phyloP scores from a whole-genome alignment of 2,888 invertebrate species.

The Drosophila mettleri region DNA sequence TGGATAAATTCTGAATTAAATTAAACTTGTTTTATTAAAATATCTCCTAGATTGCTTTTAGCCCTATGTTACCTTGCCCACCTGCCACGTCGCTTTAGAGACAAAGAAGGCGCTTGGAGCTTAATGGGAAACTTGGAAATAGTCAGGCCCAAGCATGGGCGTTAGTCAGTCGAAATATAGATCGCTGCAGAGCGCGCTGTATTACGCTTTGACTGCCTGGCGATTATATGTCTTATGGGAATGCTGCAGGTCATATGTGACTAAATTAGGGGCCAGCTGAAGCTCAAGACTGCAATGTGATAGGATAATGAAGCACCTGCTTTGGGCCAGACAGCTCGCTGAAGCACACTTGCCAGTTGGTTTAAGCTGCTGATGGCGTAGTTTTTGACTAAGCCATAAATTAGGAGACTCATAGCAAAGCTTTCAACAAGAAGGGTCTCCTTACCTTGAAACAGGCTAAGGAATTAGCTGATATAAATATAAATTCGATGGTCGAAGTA shows the following conservation, averaged over 20 bases:
- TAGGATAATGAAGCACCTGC: no score
- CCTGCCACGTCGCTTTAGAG: conserved; percentile 99
- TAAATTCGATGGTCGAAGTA: no score
- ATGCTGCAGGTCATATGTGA: conserved; percentile 90
- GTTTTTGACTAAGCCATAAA: conserved; percentile 54
- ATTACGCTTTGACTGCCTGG: not conserved
- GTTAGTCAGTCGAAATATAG: not conserved
- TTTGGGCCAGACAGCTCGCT: not conserved
- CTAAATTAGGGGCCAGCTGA: conserved; percentile 83
- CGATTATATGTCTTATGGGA: conserved; percentile 53
- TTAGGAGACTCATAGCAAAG: conserved; percentile 47
- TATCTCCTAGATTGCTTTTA: no score
- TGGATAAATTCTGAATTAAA: not conserved
- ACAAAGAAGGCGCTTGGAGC: conserved; percentile 99
- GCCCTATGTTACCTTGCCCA: no score
- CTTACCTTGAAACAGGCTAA: no score
- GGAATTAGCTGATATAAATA: no score
- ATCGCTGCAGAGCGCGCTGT: not conserved
- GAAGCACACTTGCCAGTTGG: conserved; percentile 37
- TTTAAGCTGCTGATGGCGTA: conserved; percentile 21
- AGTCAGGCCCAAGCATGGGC: conserved; percentile 65
- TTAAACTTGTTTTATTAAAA: no score
- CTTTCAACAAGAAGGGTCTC: no score
- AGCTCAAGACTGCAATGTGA: no score
- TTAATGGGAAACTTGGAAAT: conserved; percentile 94